A percentile compares a stretch with the other conserved stretches of the same genome.
phyloP scores from a whole-genome alignment of 2,888 invertebrate genomes.

The Mesorhabditis spiculigera region DNA sequence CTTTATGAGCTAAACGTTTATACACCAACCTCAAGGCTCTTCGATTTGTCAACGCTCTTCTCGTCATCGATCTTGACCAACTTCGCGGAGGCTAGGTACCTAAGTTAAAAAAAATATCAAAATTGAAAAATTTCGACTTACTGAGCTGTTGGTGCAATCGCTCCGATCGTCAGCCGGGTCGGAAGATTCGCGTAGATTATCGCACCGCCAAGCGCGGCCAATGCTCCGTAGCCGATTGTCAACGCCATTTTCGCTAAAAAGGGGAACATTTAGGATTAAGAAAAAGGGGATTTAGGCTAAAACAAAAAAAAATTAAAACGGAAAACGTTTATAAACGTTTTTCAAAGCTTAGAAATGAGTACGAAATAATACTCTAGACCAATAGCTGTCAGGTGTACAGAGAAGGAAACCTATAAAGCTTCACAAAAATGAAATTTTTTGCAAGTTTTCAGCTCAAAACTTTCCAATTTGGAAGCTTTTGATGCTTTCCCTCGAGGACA shows the following conservation, averaged over 20 bases:
- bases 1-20: background rate
- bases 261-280: too few species aligned
- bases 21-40: constrained; percentile 29
- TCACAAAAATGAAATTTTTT: too few species aligned
- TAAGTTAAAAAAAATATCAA: background rate
- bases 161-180: constrained; percentile 48
- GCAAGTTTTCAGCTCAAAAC: too few species aligned
- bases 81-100: constrained; percentile 38
- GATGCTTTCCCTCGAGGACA: too few species aligned
- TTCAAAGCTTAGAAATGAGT: too few species aligned
- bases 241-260: constrained; percentile 17
- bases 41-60: constrained; percentile 28
- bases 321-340: too few species aligned
- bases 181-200: constrained; percentile 53
- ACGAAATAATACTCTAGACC: too few species aligned
- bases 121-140: background rate
- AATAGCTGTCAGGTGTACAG: too few species aligned
- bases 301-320: too few species aligned
- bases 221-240: constrained; percentile 32
- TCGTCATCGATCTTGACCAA: constrained; percentile 37
- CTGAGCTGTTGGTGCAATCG: constrained; percentile 39
- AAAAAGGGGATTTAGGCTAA: too few species aligned
- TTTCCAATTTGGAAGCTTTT: too few species aligned
- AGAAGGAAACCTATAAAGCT: too few species aligned
- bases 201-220: constrained; percentile 44